Conservation (phyloP, 2,113 vertebrate genomes). For the Pseudopipra pipra region DNA sequence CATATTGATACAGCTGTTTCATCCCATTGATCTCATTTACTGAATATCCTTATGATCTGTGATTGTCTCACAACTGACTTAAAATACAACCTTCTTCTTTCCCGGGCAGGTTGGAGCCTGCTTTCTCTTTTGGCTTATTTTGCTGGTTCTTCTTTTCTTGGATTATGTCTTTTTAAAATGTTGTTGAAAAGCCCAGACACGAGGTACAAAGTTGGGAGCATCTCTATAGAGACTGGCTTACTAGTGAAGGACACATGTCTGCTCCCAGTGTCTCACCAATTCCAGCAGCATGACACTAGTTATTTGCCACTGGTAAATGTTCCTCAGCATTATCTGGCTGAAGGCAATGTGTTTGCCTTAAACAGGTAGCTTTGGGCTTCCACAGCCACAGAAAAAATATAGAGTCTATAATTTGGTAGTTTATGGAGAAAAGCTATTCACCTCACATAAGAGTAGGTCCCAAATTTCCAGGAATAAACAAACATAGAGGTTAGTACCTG, state of each 20-base stretch:
- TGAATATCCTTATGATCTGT: neutral
- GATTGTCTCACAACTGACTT: neutral
- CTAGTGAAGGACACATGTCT: rapidly evolving
- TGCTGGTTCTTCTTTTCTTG: neutral
- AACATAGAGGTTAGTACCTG: neutral
- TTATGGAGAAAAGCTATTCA: neutral
- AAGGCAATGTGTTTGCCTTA: neutral
- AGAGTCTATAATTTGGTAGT: neutral
- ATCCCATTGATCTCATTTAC: constrained; percentile 25
- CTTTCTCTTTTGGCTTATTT: neutral
- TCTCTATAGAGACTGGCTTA: neutral
- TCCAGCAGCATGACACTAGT: neutral
- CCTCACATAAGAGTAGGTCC: rapidly evolving
- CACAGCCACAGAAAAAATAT: neutral
- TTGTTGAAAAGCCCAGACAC: neutral
- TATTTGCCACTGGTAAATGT: neutral
- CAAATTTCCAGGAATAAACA: neutral
- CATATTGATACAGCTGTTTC: constrained; percentile 23
- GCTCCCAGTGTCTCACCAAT: neutral
- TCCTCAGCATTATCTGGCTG: neutral
- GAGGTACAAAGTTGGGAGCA: neutral
- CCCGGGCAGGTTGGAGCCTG: neutral
- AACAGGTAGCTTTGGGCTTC: neutral
- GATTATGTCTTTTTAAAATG: neutral
- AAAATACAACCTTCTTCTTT: neutral